Percentiles rank a stretch among this genome's conserved stretches.
phyloP scores from a whole-genome alignment of 2,113 vertebrate species.

The Cephalophus harveyi region DNA sequence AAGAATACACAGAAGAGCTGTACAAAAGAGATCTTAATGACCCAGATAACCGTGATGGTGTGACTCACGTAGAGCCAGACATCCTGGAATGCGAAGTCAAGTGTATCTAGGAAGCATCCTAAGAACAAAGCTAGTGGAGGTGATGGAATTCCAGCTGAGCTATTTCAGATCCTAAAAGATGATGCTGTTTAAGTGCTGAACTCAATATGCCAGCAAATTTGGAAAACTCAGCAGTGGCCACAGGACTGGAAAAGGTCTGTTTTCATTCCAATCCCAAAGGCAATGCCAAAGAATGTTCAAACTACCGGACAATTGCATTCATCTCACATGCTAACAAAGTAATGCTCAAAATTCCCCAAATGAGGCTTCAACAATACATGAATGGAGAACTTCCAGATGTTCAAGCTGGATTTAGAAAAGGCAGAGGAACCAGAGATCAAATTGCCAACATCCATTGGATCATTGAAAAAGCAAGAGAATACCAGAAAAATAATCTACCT shows the following conservation, averaged over 20 bases:
- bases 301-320: not conserved
- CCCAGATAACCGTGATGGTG: not conserved
- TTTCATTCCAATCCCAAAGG: not conserved
- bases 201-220: not conserved
- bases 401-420: not conserved
- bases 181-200: not conserved
- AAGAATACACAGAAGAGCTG: not conserved
- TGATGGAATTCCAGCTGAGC: not conserved
- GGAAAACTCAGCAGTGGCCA: not conserved
- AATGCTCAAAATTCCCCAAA: not conserved
- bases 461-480: not conserved
- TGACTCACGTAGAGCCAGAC: not conserved
- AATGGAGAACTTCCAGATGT: not conserved
- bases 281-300: not conserved
- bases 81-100: not conserved
- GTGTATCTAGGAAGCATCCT: not conserved
- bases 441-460: not conserved
- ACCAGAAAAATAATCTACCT: not conserved
- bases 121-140: not conserved
- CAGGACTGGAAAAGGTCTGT: not conserved
- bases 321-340: not conserved
- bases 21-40: not conserved
- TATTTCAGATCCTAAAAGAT: not conserved
- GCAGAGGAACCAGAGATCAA: not conserved
- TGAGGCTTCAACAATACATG: not conserved